These are phyloP conservation scores for Paramisgurnus dabryanus DNA, from an alignment of 2,113 vertebrate species.

Conservation along the genomic window DNA sequence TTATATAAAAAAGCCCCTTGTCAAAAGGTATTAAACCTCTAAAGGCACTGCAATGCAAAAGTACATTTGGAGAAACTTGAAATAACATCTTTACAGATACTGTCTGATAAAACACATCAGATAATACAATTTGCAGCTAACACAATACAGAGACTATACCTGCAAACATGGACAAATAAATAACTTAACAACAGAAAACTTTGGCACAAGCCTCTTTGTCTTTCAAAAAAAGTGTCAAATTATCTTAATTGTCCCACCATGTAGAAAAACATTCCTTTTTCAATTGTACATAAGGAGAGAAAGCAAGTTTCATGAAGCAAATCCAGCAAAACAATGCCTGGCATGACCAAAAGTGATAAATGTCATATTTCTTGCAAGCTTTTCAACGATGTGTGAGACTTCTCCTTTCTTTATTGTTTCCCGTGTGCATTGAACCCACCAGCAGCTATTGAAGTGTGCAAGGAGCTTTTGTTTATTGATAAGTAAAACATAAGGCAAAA, in stretches of 20 bases:
- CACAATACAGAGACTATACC: conserved; percentile 13
- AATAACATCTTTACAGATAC: neutral
- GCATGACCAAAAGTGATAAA: neutral
- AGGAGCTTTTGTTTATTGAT: neutral
- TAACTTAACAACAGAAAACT: conserved; percentile 18
- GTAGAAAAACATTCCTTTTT: neutral
- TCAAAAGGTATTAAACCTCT: conserved; percentile 1
- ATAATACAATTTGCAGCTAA: neutral
- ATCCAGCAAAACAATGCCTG: neutral
- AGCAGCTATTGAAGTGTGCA: neutral
- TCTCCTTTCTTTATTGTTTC: neutral
- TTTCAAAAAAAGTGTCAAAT: neutral
- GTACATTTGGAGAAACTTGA: neutral
- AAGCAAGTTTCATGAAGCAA: neutral
- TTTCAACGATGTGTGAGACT: neutral
- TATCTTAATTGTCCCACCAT: neutral
- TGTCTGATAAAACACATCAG: conserved; percentile 7
- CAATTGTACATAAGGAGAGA: neutral
- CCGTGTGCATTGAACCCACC: neutral
- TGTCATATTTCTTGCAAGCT: neutral
- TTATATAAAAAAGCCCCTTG: conserved; percentile 13
- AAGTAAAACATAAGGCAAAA: neutral
- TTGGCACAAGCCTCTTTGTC: conserved; percentile 3
- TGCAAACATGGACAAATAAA: conserved; percentile 9
- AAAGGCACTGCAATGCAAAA: conserved; percentile 42